These are phyloP conservation scores for Alentia gelatinosa DNA, from an alignment of 2,888 invertebrate genomes.

Conservation along the genomic window DNA sequence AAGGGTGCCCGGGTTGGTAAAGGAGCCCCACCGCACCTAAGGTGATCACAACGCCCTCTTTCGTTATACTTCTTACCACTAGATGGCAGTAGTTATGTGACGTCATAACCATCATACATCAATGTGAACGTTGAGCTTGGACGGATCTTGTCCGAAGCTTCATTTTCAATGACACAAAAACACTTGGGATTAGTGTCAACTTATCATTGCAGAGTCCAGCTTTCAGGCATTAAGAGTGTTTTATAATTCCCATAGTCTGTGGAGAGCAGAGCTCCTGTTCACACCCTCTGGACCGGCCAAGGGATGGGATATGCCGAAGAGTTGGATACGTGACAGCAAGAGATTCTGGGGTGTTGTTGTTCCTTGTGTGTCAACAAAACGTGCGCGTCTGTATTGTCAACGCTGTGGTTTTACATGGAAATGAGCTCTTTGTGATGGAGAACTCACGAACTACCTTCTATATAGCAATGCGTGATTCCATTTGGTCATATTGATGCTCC, in stretches of 20 bases:
- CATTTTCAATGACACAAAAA: conserved; percentile 23
- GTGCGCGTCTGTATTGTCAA: background rate
- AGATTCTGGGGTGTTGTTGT: background rate
- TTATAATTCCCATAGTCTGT: background rate
- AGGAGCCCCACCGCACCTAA: too few species aligned
- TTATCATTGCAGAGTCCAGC: background rate
- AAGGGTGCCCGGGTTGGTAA: too few species aligned
- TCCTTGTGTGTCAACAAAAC: conserved; percentile 10
- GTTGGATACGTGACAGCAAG: background rate
- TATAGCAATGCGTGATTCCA: background rate
- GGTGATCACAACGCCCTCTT: conserved; percentile 13
- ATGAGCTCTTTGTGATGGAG: background rate
- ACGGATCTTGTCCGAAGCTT: background rate
- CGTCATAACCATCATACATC: conserved; percentile 32
- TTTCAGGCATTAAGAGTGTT: background rate
- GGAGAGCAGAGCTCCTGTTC: background rate
- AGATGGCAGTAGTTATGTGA: background rate
- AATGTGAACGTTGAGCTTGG: background rate
- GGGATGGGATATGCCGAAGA: background rate
- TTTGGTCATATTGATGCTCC: background rate
- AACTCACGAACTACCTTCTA: background rate
- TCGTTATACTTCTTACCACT: background rate
- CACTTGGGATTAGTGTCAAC: background rate
- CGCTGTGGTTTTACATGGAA: background rate
- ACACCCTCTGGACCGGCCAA: background rate